Evolutionary conservation across 35 echinoderm and acorn worm genomes (phyloP), one percentile per base, ranked within the genome.

Genomic region (Heliocidaris tuberculata): DNA sequence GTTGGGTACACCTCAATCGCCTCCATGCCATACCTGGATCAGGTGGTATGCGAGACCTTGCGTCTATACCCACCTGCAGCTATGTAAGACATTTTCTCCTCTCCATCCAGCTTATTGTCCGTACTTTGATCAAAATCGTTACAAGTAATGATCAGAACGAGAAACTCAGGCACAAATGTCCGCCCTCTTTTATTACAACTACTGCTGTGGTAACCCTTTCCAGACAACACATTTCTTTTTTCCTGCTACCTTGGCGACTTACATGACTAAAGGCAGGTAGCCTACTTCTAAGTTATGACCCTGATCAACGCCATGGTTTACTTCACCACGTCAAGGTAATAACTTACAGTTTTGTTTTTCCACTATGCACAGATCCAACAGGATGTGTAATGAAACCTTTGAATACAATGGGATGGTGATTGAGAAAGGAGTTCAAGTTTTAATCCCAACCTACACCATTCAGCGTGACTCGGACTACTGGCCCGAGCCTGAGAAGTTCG

Each of bases 401-500:
- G 86, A 94, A 13, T 31, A 93, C 47, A 60, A 93, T 30, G 96
- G 92, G 8, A 24, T 87, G 9, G 65, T 48, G 24, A 97, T 97
- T 19, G 92, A 93, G 24, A 93, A 94, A n/a, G 96, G 95, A 5
- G 48, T 96, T 60, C 27, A 91, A 13, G 35, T 97, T 3, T 32
- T 60, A 19, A 60, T 96, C 27, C 96, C 96, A 13, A 31, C 94
- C 17, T 97, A 92, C 65, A 95, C 88, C 16, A 94, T 97, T 88
- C 96, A 97, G 21, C 95, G 88, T n/a, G 96, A 97, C 59, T 93
- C 95, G 17, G 85, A 94, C 47, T 91, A 60, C 13, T 97, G 94
- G 92, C 95, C 95, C 27, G 95, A 97, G 29, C 96, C 96, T 5
- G 93, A 94, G 19, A 94, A 85, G 31, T 97, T 97, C 48, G 92